Evolutionary conservation across 2,113 vertebrate species (phyloP), one percentile per base, ranked within the genome.

Genomic region (Excalfactoria chinensis): DNA sequence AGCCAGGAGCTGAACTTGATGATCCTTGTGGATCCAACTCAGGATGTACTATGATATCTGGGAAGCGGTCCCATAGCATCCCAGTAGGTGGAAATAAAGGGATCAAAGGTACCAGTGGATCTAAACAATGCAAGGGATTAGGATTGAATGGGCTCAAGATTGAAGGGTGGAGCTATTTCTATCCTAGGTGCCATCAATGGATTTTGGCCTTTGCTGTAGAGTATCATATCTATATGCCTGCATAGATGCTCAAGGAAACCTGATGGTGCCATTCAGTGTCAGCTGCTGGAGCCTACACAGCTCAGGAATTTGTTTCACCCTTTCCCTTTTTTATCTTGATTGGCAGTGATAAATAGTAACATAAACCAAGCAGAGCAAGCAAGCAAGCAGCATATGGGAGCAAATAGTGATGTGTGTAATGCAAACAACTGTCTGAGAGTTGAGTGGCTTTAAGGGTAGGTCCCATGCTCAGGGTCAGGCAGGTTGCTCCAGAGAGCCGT

Each of bases 201-300:
- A n/a, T 35, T 37, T 71, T 13, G 40, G 41, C 37, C 30, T 81
- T 60, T 43, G 40, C 30, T n/a, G 35, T 13, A 25, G 30, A 41
- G 49, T 53, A 4, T 59, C 41, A 6, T 20, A n/a, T 37, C 37
- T 37, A 48, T 25, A 3, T 0, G 1, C 19, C n/a, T 19, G 7
- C 23, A 22, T 35, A 44, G 15, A 14, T 41, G 66, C 37, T 41
- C n/a, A 15, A 53, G 44, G 51, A 83, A 87, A 60, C 28, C 37
- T 28, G 30, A 32, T 11, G 25, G 17, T 67, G 66, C 25, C 9
- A 8, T 60, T 72, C 59, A 34, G 2, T 1, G 0, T 15, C 64
- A 53, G 28, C 25, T 75, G 37, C 58, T 0, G 1, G 13, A 75
- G 19, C 9, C 41, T 68, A 40, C 19, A 48, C 18, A 30, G 22